phyloP scores from a whole-genome alignment of 2,113 vertebrate genomes.

The Suncus etruscus region DNA sequence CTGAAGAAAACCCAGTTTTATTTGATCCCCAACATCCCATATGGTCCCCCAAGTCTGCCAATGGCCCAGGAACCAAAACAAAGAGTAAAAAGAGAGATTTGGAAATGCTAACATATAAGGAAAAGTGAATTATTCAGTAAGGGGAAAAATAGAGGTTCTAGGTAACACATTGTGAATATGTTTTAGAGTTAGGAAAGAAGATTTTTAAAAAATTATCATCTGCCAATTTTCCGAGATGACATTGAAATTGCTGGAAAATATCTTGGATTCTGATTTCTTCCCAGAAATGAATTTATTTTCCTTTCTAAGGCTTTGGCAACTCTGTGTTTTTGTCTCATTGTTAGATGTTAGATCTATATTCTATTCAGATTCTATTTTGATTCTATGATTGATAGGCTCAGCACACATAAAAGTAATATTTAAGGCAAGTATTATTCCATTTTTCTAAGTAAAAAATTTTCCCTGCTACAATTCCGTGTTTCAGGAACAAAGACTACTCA shows the following conservation, averaged over 20 bases:
- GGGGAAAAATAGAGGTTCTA: slow-evolving; percentile 20
- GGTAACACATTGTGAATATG: neutral
- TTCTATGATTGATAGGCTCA: neutral
- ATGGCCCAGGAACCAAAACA: no score
- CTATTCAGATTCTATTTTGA: slow-evolving; percentile 59
- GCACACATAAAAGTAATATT: slow-evolving; percentile 32
- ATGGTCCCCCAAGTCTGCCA: no score
- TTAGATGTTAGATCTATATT: slow-evolving; percentile 33
- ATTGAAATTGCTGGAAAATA: neutral
- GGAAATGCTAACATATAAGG: neutral
- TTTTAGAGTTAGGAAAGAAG: neutral
- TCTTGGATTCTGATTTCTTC: neutral
- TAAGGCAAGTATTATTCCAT: slow-evolving; percentile 30
- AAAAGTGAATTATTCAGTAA: slow-evolving; percentile 14
- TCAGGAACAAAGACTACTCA: neutral
- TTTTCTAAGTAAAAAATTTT: slow-evolving; percentile 24
- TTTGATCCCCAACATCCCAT: no score
- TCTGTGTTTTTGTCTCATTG: slow-evolving; percentile 11
- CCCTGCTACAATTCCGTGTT: neutral
- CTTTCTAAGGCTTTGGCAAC: slow-evolving; percentile 22
- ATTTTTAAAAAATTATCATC: slow-evolving; percentile 3
- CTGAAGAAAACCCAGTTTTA: no score
- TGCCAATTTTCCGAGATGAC: neutral
- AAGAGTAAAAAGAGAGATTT: neutral
- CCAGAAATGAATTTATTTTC: neutral